Evolutionary conservation across 2,888 invertebrate species (phyloP), one percentile per base, ranked within the genome.

Genomic region (Calephelis perditalis): DNA sequence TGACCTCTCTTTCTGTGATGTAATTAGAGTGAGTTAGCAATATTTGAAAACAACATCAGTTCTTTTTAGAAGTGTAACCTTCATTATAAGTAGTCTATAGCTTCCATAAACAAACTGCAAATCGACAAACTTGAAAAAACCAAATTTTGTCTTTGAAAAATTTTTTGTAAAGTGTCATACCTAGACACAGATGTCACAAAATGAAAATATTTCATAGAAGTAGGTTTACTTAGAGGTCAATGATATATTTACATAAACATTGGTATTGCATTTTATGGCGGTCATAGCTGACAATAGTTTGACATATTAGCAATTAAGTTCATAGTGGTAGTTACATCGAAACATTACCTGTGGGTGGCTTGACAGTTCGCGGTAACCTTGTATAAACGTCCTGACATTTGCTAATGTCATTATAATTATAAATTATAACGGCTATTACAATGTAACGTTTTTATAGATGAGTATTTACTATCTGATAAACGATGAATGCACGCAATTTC

Each of bases 391-490:
- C 67, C 61, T 49, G 67, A 62, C 63, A 63, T 64, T 67, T 64
- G 64, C 66, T 66, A 63, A 67, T 65, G 61, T 57, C 57, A 60
- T 62, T 63, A 66, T 67, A 65, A 66, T 67, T 67, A 62, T 63
- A 54, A 65, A 66, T 67, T 67, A 62, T 63, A 54, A 44, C 54
- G 40, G 63, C 57, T 58, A 43, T 59, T 49, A 49, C 26, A 49
- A 49, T 15, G 49, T 49, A 49, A 15, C 3, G 72, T 71, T 79
- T 79, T 49, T 49, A 49, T 49, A 49, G 26, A 49, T 49, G 49
- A 26, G 49, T 49, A 26, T 49, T 9, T 49, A 49, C 26, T 49
- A 49, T 26, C 26, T 15, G 26, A 49, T 47, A 47, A 47, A 49
- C 15, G 12, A 26, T 40, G 40, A 40, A 40, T 40, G 40, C 40